Percentiles rank a stretch among this genome's conserved stretches.
Evolutionary conservation across 2,797 vertebrate genomes (phyloP).

Genomic region (Pelobates cultripes): DNA sequence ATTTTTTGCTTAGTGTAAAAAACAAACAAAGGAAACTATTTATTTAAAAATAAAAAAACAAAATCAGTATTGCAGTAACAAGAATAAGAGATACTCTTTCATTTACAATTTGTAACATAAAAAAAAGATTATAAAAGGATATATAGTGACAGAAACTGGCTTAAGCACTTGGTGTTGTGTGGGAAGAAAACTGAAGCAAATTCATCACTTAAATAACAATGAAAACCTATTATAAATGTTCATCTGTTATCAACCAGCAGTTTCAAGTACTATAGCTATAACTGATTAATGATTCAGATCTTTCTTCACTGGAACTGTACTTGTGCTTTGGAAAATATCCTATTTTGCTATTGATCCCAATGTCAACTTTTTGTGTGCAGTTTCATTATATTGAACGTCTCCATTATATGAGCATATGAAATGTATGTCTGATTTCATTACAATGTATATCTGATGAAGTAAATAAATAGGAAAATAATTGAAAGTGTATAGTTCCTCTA

Average conservation of each 20-base stretch:
- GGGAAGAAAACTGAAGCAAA: neutral
- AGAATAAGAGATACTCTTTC: too few species aligned
- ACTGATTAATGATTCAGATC: constrained; percentile 18
- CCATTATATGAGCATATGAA: neutral
- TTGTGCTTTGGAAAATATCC: neutral
- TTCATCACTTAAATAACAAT: constrained; percentile 38
- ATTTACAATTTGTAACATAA: constrained; percentile 6
- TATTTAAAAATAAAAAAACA: too few species aligned
- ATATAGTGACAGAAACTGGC: constrained; percentile 8
- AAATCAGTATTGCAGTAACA: too few species aligned
- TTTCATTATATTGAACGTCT: neutral
- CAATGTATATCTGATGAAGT: too few species aligned
- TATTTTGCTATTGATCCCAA: constrained; percentile 4
- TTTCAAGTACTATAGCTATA: constrained; percentile 17
- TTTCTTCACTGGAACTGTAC: neutral
- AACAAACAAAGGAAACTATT: too few species aligned
- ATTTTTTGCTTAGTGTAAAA: too few species aligned
- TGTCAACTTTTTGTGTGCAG: neutral
- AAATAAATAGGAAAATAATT: too few species aligned
- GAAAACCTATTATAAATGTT: constrained; percentile 17
- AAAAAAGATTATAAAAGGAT: neutral
- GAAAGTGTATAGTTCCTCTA: too few species aligned
- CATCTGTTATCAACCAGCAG: constrained; percentile 19
- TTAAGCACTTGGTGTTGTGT: neutral
- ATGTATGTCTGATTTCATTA: too few species aligned